phyloP scores from a whole-genome alignment of 2,888 invertebrate genomes.

The Drepanosiphum platanoidis region DNA sequence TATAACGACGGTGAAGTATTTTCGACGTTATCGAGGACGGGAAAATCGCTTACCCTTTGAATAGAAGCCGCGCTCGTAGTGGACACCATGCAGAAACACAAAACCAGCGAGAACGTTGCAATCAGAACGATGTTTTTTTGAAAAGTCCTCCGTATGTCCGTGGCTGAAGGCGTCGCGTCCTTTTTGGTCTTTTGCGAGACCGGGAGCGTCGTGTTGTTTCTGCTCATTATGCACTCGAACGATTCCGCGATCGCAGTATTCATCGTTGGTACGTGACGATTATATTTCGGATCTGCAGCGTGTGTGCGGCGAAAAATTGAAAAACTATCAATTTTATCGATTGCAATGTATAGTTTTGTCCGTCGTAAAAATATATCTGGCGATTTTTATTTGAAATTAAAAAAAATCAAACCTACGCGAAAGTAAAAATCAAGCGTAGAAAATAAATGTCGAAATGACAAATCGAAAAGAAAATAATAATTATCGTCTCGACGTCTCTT shows the following conservation, averaged over 20 bases:
- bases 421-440: not conserved
- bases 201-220: slow-evolving; percentile 18
- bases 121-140: not conserved
- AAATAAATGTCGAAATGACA: not conserved
- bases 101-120: not conserved
- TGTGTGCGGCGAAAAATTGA: not conserved
- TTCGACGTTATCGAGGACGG: not conserved
- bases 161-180: not conserved
- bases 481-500: not conserved
- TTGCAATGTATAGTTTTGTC: not conserved
- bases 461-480: not conserved
- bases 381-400: no score
- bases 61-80: slow-evolving; percentile 23
- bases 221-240: slow-evolving; percentile 20
- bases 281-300: not conserved
- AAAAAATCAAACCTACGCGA: no score
- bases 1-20: not conserved
- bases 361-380: no score
- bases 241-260: slow-evolving; percentile 8
- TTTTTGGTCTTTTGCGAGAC: not conserved
- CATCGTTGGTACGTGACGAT: not conserved
- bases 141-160: no score
- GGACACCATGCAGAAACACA: slow-evolving; percentile 34
- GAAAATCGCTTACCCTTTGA: not conserved
- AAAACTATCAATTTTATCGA: not conserved